phyloP scores from a whole-genome alignment of 2,888 invertebrate species.

The Mantis religiosa region DNA sequence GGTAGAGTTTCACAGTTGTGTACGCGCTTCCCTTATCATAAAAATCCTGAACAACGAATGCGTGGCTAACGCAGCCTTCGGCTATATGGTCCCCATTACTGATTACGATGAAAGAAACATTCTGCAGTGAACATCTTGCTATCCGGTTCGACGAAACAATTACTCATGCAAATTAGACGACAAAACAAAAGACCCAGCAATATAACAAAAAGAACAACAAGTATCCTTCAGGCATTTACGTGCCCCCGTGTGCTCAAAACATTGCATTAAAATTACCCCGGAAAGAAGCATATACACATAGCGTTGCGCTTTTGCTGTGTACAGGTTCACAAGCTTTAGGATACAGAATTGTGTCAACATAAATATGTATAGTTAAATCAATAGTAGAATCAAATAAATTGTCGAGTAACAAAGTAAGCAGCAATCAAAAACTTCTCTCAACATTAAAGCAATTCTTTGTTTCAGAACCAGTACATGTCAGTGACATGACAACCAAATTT shows the following conservation, averaged over 20 bases:
- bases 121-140: background rate
- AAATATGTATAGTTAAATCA: no score
- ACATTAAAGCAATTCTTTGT: no score
- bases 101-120: background rate
- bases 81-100: background rate
- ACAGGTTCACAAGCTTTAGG: no score
- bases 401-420: no score
- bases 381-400: no score
- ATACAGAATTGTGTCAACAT: no score
- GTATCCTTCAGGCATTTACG: background rate
- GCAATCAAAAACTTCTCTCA: no score
- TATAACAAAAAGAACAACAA: background rate
- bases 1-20: no score
- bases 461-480: no score
- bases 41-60: background rate
- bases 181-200: slow-evolving; percentile 1
- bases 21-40: no score
- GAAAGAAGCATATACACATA: background rate
- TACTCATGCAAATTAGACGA: slow-evolving; percentile 4
- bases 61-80: background rate
- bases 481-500: no score
- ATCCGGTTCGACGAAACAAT: background rate
- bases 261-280: background rate
- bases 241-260: background rate
- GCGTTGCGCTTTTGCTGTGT: no score